Conservation (phyloP, 2,888 invertebrate species). For the Bembecia ichneumoniformis region DNA sequence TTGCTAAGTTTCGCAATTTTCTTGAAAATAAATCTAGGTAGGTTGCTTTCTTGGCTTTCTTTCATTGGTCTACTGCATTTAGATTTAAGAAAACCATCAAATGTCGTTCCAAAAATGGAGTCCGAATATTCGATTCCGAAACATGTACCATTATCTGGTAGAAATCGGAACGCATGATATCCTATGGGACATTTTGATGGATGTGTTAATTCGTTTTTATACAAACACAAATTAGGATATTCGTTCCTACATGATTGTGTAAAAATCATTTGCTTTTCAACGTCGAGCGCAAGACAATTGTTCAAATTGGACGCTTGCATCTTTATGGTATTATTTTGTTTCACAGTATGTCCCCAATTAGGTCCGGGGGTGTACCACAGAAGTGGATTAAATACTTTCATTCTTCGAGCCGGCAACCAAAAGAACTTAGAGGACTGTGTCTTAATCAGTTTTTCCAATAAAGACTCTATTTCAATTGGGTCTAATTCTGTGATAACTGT, state of each 20-base stretch:
- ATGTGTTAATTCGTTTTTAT: slow-evolving; percentile 41
- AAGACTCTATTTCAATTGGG: slow-evolving; percentile 27
- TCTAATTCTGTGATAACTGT: slow-evolving; percentile 48
- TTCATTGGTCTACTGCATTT: slow-evolving; percentile 44
- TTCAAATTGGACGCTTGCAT: slow-evolving; percentile 26
- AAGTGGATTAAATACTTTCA: slow-evolving; percentile 48
- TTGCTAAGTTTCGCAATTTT: slow-evolving; percentile 35
- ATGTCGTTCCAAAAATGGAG: slow-evolving; percentile 24
- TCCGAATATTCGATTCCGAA: slow-evolving; percentile 44
- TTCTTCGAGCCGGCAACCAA: slow-evolving; percentile 66
- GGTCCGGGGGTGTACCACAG: slow-evolving; percentile 64
- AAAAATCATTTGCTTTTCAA: slow-evolving; percentile 24
- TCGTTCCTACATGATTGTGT: slow-evolving; percentile 37
- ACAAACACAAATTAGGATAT: slow-evolving; percentile 53
- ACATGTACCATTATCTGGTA: slow-evolving; percentile 41
- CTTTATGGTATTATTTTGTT: slow-evolving; percentile 20
- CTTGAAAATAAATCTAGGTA: slow-evolving; percentile 42
- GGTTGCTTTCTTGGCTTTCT: slow-evolving; percentile 18
- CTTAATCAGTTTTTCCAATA: slow-evolving; percentile 34
- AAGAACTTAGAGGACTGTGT: slow-evolving; percentile 32
- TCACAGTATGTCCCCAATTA: slow-evolving; percentile 40
- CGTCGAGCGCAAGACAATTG: slow-evolving; percentile 46
- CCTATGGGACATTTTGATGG: slow-evolving; percentile 46
- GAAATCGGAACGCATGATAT: slow-evolving; percentile 48
- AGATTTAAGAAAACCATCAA: slow-evolving; percentile 28